Evolutionary conservation across 2,797 vertebrate genomes (phyloP).

Genomic region (Cossypha niveicapilla): DNA sequence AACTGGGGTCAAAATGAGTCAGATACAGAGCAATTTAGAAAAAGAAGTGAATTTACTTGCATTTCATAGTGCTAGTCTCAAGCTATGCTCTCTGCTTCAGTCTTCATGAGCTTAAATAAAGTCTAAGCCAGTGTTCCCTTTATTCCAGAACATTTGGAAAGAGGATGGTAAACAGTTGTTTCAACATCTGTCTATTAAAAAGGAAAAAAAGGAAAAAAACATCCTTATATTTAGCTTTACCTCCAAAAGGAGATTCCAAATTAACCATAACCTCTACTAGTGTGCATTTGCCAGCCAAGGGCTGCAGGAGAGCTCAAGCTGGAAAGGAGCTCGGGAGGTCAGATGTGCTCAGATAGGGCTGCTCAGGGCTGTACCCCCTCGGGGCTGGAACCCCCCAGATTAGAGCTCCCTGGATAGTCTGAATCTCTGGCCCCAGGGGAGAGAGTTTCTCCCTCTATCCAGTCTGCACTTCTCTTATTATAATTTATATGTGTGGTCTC

Average conservation of each 20-base stretch:
- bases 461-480: background rate
- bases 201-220: rapidly evolving
- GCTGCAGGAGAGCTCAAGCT: rapidly evolving
- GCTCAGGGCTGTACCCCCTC: background rate
- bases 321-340: rapidly evolving
- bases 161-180: background rate
- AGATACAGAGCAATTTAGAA: background rate
- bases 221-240: background rate
- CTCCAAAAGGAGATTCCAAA: background rate
- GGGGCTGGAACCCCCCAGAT: rapidly evolving
- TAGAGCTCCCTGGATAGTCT: background rate
- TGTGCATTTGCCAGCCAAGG: background rate
- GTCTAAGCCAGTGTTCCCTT: background rate
- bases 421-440: background rate
- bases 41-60: background rate
- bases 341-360: background rate
- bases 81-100: background rate
- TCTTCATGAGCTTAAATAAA: background rate
- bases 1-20: background rate
- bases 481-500: background rate
- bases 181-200: background rate
- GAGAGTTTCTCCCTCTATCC: background rate
- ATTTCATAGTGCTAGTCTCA: background rate
- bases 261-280: background rate
- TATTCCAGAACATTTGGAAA: background rate